Conservation (phyloP, 2,113 vertebrate species). For the Terrapene triunguis region DNA sequence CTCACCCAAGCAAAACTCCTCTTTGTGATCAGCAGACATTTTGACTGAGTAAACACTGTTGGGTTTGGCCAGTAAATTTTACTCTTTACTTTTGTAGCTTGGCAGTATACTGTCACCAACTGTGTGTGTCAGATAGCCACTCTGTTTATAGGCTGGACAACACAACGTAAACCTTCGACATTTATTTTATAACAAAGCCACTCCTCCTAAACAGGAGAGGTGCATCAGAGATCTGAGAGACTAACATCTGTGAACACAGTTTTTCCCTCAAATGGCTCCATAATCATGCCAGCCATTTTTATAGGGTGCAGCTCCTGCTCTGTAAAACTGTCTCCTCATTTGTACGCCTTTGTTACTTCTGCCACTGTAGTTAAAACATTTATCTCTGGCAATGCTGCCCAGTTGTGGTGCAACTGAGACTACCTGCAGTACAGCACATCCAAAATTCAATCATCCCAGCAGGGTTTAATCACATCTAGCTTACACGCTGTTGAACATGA, state of each 20-base stretch:
- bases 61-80: background rate
- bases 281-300: background rate
- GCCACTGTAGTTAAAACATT: background rate
- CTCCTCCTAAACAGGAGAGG: background rate
- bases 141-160: background rate
- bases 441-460: background rate
- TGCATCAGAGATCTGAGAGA: background rate
- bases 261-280: background rate
- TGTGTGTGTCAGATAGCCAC: background rate
- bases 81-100: background rate
- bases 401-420: background rate
- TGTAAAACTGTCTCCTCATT: background rate
- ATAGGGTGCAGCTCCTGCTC: background rate
- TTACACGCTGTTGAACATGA: background rate
- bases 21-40: constrained; percentile 35
- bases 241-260: background rate
- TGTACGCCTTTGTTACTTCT: background rate
- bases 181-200: constrained; percentile 1
- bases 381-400: background rate
- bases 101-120: background rate
- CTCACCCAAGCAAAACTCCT: background rate
- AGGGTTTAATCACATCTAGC: constrained; percentile 9
- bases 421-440: background rate
- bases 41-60: background rate
- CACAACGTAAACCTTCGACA: background rate